Evolutionary conservation across 1,140 invertebrate genomes (phyloP), one percentile per base, ranked within the genome.

Genomic region (Lucilia sericata): DNA sequence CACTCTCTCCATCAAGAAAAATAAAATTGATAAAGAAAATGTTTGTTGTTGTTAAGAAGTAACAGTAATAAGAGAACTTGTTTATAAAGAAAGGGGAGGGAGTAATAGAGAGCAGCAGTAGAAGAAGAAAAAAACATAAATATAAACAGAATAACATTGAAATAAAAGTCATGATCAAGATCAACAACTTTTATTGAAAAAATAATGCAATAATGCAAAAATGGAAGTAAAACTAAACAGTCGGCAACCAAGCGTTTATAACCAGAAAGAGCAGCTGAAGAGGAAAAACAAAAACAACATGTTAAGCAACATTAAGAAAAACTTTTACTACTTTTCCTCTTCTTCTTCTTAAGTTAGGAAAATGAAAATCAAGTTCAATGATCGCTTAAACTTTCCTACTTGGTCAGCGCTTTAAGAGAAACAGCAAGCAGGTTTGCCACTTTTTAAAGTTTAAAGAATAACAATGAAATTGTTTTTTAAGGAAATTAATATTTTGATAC

Each of bases 101-200:
- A 19, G 25, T 2, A 30, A 34, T 21, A 30, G 25, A 30, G 25
- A 30, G 25, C 25, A 30, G 25, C 25, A 30, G 25, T 3, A 30
- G 25, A 30, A 30, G n/a, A 80, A 84, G 34, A 65, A 13, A 19
- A 42, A 81, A 82, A 30, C 70, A 55, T 14, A 25, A 60, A 42
- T 42, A 42, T 42, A 42, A 42, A 42, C 42, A 25, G 3, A 70
- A 25, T 70, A 70, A 70, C 65, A 70, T 70, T 70, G 65, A 70
- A 70, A 60, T 60, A 60, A 60, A 70, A 70, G 65, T 70, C 65
- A 70, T 70, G 65, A 70, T 70, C 65, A 70, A 70, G 65, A 70
- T 70, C 65, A 70, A 70, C 65, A 21, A 70, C 65, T 21, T 19
- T 70, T 21, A 70, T 21, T 21, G 8, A 10, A 21, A 70, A 70